These are phyloP conservation scores for Heterocephalus glaber DNA, from an alignment of 2,113 vertebrate species.

Conservation along the genomic window DNA sequence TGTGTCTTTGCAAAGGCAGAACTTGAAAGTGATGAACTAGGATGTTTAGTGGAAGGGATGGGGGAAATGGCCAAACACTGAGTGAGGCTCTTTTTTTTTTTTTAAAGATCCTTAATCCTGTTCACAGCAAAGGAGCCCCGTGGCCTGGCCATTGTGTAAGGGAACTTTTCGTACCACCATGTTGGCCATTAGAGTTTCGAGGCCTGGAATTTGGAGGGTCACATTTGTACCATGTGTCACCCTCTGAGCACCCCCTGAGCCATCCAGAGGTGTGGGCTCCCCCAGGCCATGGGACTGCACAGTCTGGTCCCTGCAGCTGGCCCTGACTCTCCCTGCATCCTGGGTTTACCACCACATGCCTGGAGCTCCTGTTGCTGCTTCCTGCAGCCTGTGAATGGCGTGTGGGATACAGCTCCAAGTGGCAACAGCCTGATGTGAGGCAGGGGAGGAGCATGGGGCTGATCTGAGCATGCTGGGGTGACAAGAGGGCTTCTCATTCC, in stretches of 20 bases:
- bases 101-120: neutral
- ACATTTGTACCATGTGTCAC: no score
- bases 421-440: neutral
- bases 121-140: neutral
- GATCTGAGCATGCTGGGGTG: neutral
- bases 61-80: neutral
- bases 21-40: neutral
- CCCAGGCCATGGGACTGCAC: neutral
- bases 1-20: neutral
- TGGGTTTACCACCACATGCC: fast-evolving
- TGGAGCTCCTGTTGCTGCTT: neutral
- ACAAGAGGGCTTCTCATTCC: neutral
- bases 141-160: neutral
- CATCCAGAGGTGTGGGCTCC: neutral
- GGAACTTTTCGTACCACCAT: neutral
- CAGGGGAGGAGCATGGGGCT: neutral
- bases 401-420: neutral
- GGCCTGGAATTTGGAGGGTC: neutral
- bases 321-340: neutral
- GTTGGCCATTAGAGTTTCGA: neutral
- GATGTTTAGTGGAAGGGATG: neutral
- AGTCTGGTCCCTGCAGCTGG: neutral
- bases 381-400: neutral
- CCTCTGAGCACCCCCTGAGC: neutral
- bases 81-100: neutral